Evolutionary conservation across 2,797 vertebrate genomes (phyloP).

Genomic region (Protonibea diacanthus): DNA sequence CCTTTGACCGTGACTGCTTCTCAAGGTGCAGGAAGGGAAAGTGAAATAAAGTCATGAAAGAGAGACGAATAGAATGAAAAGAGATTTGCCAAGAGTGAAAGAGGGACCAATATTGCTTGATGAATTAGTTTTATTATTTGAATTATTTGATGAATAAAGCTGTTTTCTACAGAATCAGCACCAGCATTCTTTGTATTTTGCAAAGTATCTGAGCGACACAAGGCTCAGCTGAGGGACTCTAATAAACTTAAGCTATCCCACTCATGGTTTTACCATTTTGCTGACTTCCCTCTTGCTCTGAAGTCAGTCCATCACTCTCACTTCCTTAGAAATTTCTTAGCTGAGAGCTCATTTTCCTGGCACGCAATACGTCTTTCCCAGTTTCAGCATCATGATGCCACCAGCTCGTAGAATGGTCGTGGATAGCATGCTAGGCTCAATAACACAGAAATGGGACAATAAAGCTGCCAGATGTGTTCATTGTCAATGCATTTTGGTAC

Average conservation of each 20-base stretch:
- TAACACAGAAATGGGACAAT: slow-evolving; percentile 47
- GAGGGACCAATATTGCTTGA: slow-evolving; percentile 36
- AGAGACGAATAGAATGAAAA: slow-evolving; percentile 23
- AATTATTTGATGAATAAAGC: slow-evolving; percentile 66
- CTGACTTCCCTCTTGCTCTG: slow-evolving; percentile 51
- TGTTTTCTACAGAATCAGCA: slow-evolving; percentile 50
- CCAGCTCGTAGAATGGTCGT: slow-evolving; percentile 34
- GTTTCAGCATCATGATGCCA: slow-evolving; percentile 31
- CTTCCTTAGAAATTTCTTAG: slow-evolving; percentile 42
- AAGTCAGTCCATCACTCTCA: slow-evolving; percentile 51
- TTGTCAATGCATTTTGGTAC: slow-evolving; percentile 37
- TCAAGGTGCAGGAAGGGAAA: slow-evolving; percentile 28
- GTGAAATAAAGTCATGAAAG: slow-evolving; percentile 19
- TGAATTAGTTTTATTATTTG: slow-evolving; percentile 66
- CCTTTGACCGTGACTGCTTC: slow-evolving; percentile 62
- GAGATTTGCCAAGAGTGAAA: slow-evolving; percentile 37
- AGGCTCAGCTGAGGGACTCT: slow-evolving; percentile 36
- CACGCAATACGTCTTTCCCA: slow-evolving; percentile 52
- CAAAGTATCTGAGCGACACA: slow-evolving; percentile 40
- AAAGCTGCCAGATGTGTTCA: slow-evolving; percentile 51
- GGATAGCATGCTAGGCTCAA: slow-evolving; percentile 34
- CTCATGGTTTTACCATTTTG: slow-evolving; percentile 39
- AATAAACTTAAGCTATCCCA: slow-evolving; percentile 46
- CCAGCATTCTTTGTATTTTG: slow-evolving; percentile 39
- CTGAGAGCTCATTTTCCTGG: slow-evolving; percentile 50